phyloP scores from a whole-genome alignment of 2,113 vertebrate species.

The Hystrix cristata region DNA sequence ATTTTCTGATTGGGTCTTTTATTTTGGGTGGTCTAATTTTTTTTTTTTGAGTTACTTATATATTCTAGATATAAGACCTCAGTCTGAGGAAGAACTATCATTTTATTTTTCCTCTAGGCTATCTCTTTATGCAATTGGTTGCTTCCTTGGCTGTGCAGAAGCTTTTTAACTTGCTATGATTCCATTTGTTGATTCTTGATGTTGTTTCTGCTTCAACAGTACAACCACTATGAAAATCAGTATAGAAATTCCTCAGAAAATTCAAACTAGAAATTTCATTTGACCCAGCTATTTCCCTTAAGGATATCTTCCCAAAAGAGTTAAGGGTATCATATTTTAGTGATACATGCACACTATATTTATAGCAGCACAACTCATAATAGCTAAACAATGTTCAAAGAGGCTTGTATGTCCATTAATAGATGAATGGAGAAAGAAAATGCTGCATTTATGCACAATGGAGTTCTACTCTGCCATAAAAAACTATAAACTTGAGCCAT shows the following conservation, averaged over 20 bases:
- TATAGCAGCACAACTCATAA: no score
- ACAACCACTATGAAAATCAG: not conserved
- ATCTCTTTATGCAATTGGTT: no score
- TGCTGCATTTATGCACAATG: not conserved
- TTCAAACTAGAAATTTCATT: not conserved
- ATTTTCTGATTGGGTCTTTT: no score
- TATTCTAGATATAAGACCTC: no score
- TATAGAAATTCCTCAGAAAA: not conserved
- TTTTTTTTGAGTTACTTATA: no score
- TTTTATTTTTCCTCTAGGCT: no score
- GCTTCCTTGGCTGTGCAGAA: no score
- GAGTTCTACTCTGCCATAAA: not conserved
- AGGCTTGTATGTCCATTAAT: not conserved
- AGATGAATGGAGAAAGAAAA: not conserved
- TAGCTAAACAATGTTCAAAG: not conserved
- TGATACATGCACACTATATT: not conserved
- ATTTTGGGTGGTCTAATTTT: no score
- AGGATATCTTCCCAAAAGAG: not conserved
- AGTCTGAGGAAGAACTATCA: no score
- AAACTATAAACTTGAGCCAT: not conserved
- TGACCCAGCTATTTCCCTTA: not conserved
- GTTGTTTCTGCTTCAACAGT: no score
- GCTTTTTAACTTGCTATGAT: no score
- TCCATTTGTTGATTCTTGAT: no score
- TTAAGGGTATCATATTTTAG: not conserved